Evolutionary conservation across 2,888 invertebrate species (phyloP).

Genomic region (Nebria brevicollis): DNA sequence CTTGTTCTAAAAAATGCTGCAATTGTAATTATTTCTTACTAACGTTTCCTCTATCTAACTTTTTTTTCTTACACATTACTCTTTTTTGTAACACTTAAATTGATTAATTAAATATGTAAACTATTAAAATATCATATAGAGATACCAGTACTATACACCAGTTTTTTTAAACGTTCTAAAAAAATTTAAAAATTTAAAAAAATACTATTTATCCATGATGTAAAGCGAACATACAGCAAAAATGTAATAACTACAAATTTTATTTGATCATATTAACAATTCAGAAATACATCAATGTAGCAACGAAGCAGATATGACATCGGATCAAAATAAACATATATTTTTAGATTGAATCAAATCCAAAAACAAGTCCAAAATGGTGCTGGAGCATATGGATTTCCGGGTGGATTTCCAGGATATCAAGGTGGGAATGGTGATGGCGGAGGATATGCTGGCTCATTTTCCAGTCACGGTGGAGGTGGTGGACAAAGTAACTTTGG

Average conservation of each 20-base stretch:
- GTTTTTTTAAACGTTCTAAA: too few species aligned
- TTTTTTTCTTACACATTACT: too few species aligned
- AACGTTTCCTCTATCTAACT: too few species aligned
- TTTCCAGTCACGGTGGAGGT: background rate
- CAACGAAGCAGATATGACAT: too few species aligned
- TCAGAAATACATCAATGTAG: background rate
- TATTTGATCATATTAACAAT: background rate
- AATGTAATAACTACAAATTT: background rate
- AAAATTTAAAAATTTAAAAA: background rate
- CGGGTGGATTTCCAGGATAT: slow-evolving; percentile 9
- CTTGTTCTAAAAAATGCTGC: too few species aligned
- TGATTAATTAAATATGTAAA: too few species aligned
- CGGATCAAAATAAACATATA: too few species aligned
- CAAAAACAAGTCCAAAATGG: slow-evolving; percentile 30
- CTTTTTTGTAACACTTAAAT: too few species aligned
- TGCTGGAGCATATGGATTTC: slow-evolving; percentile 13
- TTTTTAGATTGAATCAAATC: slow-evolving; percentile 21
- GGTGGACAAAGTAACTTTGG: slow-evolving; percentile 7
- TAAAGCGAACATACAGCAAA: background rate
- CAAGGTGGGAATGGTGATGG: background rate
- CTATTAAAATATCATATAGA: too few species aligned
- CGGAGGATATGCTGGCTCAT: slow-evolving; percentile 7
- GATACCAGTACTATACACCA: too few species aligned
- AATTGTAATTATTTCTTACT: too few species aligned
- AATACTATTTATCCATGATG: too few species aligned